A percentile compares a stretch with the other conserved stretches of the same genome.
Evolutionary conservation across 2,797 vertebrate species (phyloP).

Genomic region (Neoniphon sammara): DNA sequence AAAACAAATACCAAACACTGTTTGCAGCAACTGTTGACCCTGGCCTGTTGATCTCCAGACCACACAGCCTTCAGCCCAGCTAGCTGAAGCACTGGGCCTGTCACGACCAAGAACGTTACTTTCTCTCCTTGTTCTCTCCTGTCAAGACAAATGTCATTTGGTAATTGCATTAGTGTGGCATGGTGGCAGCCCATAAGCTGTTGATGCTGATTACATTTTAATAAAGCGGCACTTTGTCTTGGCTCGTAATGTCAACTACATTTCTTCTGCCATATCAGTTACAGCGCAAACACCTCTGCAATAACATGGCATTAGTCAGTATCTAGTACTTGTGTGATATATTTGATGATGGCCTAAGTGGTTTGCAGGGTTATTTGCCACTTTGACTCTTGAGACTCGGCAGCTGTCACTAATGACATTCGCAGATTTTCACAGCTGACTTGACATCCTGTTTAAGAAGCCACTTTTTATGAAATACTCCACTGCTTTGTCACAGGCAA

Average conservation of each 20-base stretch:
- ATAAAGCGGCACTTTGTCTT: neutral
- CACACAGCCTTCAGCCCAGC: slow-evolving; percentile 29
- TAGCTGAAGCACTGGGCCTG: slow-evolving; percentile 39
- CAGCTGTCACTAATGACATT: slow-evolving; percentile 28
- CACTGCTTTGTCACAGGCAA: neutral
- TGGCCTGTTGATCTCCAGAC: slow-evolving; percentile 20
- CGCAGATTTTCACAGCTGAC: slow-evolving; percentile 21
- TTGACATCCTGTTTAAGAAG: slow-evolving; percentile 5
- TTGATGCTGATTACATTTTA: neutral
- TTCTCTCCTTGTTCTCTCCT: slow-evolving; percentile 5
- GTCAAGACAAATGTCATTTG: slow-evolving; percentile 32
- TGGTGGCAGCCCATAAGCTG: neutral
- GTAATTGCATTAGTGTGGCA: slow-evolving; percentile 20
- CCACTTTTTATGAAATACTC: slow-evolving; percentile 1
- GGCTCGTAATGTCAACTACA: neutral
- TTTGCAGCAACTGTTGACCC: slow-evolving; percentile 20
- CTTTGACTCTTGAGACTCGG: slow-evolving; percentile 20
- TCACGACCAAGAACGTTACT: slow-evolving; percentile 16
- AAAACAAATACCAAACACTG: slow-evolving; percentile 49
- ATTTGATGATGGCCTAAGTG: slow-evolving; percentile 15
- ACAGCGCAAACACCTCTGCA: slow-evolving; percentile 12
- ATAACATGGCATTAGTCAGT: slow-evolving; percentile 12
- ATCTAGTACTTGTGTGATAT: slow-evolving; percentile 3
- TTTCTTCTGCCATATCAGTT: neutral
- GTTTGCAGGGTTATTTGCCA: slow-evolving; percentile 28